A percentile compares a stretch with the other conserved stretches of the same genome.
phyloP scores from a whole-genome alignment of 2,888 invertebrate species.

The Drosophila vallismaia region DNA sequence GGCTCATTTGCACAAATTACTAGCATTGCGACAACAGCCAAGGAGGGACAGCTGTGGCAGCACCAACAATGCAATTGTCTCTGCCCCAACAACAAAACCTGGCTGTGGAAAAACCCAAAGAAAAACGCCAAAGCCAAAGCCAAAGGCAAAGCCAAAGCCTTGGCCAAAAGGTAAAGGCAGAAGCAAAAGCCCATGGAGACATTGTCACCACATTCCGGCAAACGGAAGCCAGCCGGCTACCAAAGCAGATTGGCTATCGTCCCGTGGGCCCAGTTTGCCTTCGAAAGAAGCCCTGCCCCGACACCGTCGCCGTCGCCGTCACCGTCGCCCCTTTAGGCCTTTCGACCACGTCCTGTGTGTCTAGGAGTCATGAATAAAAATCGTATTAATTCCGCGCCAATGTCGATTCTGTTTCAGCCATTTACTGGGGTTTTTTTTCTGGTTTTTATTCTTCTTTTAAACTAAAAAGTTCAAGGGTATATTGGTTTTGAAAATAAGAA shows the following conservation, averaged over 20 bases:
- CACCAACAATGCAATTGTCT: conserved; percentile 69
- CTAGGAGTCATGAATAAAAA: conserved; percentile 73
- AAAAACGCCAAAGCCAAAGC: conserved; percentile 19
- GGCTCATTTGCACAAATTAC: conserved; percentile 82
- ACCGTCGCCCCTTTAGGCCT: background rate
- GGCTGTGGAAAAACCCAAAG: conserved; percentile 26
- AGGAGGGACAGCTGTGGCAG: conserved; percentile 16
- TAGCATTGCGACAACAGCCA: conserved; percentile 67
- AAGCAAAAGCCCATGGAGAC: conserved; percentile 48
- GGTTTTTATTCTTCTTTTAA: conserved; percentile 10
- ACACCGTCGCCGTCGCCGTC: too few relatives aligned
- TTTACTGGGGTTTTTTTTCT: too few relatives aligned
- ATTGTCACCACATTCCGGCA: conserved; percentile 79
- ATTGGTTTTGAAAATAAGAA: background rate
- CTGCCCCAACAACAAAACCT: conserved; percentile 29
- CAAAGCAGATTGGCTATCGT: conserved; percentile 69
- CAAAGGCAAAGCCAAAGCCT: conserved; percentile 13
- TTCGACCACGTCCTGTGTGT: background rate
- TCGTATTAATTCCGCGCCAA: conserved; percentile 74
- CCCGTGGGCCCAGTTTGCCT: conserved; percentile 51
- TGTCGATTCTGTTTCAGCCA: conserved; percentile 53
- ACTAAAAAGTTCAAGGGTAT: background rate
- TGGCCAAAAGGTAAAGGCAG: conserved; percentile 29
- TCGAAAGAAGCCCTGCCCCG: conserved; percentile 12
- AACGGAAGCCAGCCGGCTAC: conserved; percentile 66